A percentile compares a stretch with the other conserved stretches of the same genome.
Conservation (phyloP, 2,888 invertebrate species). For the Orthosia cruda region DNA sequence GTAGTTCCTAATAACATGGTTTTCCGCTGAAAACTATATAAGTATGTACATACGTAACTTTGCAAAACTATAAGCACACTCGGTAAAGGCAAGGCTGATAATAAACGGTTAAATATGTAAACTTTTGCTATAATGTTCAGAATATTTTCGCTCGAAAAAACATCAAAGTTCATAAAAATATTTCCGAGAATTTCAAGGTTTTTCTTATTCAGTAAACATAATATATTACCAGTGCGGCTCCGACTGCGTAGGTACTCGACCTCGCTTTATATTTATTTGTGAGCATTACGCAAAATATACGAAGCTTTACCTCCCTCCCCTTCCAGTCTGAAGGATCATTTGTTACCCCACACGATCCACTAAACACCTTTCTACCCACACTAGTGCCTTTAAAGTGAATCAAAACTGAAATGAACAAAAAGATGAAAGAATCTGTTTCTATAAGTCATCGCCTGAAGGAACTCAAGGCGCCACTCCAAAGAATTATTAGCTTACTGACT, state of each 20-base stretch:
- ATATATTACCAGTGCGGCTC: conserved; percentile 40
- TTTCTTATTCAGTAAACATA: conserved; percentile 47
- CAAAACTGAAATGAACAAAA: conserved; percentile 60
- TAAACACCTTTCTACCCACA: conserved; percentile 42
- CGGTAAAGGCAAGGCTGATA: not conserved
- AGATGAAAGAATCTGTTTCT: conserved; percentile 44
- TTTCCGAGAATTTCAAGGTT: conserved; percentile 27
- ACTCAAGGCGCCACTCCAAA: conserved; percentile 50
- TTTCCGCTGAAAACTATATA: not conserved
- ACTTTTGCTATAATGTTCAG: conserved; percentile 1
- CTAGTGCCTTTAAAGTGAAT: conserved; percentile 41
- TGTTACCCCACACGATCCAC: conserved; percentile 59
- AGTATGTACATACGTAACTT: not conserved
- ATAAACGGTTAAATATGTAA: not conserved
- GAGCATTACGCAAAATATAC: conserved; percentile 57
- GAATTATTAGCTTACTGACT: conserved; percentile 70
- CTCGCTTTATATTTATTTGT: conserved; percentile 60
- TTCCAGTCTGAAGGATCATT: conserved; percentile 64
- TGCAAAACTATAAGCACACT: not conserved
- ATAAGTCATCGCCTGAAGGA: conserved; percentile 56
- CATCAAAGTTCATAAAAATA: conserved; percentile 28
- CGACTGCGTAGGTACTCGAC: conserved; percentile 38
- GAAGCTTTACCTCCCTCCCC: conserved; percentile 33
- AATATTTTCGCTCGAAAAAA: conserved; percentile 22
- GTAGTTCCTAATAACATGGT: not conserved